Evolutionary conservation across 2,113 vertebrate genomes (phyloP).

Genomic region (Chrysochloris asiatica): DNA sequence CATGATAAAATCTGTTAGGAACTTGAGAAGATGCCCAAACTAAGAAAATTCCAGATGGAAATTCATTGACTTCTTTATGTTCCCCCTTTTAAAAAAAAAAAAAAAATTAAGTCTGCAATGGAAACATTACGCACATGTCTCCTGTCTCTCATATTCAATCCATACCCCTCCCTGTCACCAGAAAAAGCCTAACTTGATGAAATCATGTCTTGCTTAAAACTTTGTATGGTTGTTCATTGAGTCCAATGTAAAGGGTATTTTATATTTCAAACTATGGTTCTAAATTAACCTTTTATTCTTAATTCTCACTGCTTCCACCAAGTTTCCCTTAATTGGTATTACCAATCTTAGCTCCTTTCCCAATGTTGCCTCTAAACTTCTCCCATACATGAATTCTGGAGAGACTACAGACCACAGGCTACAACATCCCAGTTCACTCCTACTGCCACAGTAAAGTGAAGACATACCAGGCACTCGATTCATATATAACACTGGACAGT

Average conservation of each 20-base stretch:
- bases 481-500: too few species aligned
- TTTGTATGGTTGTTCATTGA: background rate
- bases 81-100: slow-evolving; percentile 19
- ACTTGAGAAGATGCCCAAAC: slow-evolving; percentile 40
- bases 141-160: background rate
- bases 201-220: background rate
- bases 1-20: slow-evolving; percentile 62
- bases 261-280: background rate
- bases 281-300: background rate
- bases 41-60: slow-evolving; percentile 60
- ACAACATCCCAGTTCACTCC: background rate
- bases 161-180: background rate
- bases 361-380: background rate
- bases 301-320: background rate
- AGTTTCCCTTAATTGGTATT: background rate
- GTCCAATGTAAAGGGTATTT: background rate
- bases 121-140: background rate
- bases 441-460: too few species aligned
- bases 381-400: background rate
- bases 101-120: slow-evolving; percentile 46
- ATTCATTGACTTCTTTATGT: slow-evolving; percentile 49
- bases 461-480: too few species aligned
- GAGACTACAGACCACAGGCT: background rate
- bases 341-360: background rate
- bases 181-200: background rate